Percentiles rank a stretch among this genome's conserved stretches.
phyloP scores from a whole-genome alignment of 2,888 invertebrate genomes.

The Vanessa cardui region DNA sequence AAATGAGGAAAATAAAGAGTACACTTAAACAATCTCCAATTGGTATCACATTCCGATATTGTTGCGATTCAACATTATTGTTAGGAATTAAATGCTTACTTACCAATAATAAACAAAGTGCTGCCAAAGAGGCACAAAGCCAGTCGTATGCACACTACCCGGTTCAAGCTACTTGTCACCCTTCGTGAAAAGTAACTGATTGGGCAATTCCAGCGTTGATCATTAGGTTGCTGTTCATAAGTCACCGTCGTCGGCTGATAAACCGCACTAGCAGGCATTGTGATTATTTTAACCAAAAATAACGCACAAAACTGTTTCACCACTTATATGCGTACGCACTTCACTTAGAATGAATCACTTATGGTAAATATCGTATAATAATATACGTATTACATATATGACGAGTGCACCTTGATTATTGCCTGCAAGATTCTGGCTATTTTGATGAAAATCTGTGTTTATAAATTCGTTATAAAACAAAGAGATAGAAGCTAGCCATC shows the following conservation, averaged over 20 bases:
- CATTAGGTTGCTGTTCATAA: constrained; percentile 85
- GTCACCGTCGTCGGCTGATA: constrained; percentile 91
- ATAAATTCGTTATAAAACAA: constrained; percentile 18
- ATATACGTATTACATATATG: constrained; percentile 12
- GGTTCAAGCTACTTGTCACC: constrained; percentile 76
- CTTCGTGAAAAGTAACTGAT: constrained; percentile 80
- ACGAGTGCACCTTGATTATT: constrained; percentile 13
- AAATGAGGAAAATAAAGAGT: too few relatives aligned
- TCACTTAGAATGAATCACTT: constrained; percentile 29
- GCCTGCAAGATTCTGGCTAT: not conserved
- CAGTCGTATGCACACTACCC: constrained; percentile 69
- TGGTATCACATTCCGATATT: not conserved
- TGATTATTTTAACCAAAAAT: constrained; percentile 48
- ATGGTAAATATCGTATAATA: constrained; percentile 13
- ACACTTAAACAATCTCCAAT: not conserved
- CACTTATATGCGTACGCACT: constrained; percentile 38
- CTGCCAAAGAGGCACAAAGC: constrained; percentile 72
- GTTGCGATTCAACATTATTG: not conserved
- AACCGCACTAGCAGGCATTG: constrained; percentile 88
- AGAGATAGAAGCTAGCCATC: constrained; percentile 12
- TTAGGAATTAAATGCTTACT: constrained; percentile 44
- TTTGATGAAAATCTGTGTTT: not conserved
- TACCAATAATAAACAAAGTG: constrained; percentile 72
- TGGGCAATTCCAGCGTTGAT: constrained; percentile 82
- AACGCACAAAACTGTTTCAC: constrained; percentile 33